Evolutionary conservation across 2,113 vertebrate genomes (phyloP).

Genomic region (Anseranas semipalmata): DNA sequence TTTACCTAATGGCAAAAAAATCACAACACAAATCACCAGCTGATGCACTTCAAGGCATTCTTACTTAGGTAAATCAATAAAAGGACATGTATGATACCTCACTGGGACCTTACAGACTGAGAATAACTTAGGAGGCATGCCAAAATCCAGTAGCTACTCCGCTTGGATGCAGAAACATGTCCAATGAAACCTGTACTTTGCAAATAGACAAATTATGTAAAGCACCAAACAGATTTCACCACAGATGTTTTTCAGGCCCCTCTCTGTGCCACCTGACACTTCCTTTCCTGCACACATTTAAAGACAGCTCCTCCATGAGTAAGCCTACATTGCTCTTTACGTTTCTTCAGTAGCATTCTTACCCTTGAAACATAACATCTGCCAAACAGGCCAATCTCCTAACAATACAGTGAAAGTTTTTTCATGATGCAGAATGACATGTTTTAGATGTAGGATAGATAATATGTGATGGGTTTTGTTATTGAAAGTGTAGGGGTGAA

Average conservation of each 20-base stretch:
- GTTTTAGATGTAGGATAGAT: background rate
- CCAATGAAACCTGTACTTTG: background rate
- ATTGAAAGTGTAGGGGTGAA: background rate
- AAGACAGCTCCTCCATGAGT: background rate
- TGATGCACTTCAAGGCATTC: background rate
- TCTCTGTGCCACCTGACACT: background rate
- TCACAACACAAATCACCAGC: background rate
- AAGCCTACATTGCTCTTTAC: background rate
- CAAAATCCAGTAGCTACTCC: background rate
- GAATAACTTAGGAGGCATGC: background rate
- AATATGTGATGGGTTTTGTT: background rate
- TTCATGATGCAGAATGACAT: background rate
- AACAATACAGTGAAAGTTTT: background rate
- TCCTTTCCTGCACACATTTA: background rate
- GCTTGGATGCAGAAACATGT: background rate
- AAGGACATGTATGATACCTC: background rate
- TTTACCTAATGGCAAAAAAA: background rate
- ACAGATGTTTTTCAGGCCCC: background rate
- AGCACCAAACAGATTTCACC: background rate
- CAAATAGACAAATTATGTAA: background rate
- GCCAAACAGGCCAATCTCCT: background rate
- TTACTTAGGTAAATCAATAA: background rate
- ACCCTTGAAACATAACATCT: background rate
- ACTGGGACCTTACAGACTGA: background rate
- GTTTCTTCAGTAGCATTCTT: background rate